phyloP scores from a whole-genome alignment of 2,113 vertebrate genomes.

The Scalopus aquaticus region DNA sequence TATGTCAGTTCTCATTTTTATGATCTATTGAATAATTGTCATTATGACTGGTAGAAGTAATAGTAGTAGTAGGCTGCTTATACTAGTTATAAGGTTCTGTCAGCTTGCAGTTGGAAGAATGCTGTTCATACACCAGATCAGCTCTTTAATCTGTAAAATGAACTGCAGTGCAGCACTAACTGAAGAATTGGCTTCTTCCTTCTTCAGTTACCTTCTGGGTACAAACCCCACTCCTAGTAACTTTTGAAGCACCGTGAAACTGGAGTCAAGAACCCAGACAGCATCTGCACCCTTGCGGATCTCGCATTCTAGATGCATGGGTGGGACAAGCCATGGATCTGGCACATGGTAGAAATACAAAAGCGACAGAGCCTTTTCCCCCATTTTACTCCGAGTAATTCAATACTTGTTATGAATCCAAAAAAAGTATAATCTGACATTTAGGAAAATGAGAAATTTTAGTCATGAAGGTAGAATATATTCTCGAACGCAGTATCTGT shows the following conservation, averaged over 20 bases:
- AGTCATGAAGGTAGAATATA: not conserved
- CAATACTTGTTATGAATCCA: not conserved
- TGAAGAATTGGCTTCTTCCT: not conserved
- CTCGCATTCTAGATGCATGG: not conserved
- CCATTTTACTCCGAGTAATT: not conserved
- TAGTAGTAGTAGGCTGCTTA: not conserved
- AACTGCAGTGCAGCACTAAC: not conserved
- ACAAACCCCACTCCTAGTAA: accelerated
- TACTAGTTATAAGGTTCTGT: not conserved
- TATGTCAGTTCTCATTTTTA: not conserved
- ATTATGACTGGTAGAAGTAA: not conserved
- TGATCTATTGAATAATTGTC: not conserved
- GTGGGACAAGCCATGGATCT: not conserved
- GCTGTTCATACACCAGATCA: not conserved
- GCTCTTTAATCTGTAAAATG: not conserved
- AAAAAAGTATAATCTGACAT: not conserved
- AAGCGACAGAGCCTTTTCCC: not conserved
- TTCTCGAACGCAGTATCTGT: not conserved
- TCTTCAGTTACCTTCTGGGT: not conserved
- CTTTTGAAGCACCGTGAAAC: not conserved
- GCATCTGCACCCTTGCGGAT: not conserved
- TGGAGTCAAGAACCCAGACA: not conserved
- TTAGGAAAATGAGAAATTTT: not conserved
- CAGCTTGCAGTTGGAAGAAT: not conserved
- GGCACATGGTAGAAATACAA: not conserved